Evolutionary conservation across 1,140 invertebrate genomes (phyloP).

Genomic region (Dendroctonus valens): DNA sequence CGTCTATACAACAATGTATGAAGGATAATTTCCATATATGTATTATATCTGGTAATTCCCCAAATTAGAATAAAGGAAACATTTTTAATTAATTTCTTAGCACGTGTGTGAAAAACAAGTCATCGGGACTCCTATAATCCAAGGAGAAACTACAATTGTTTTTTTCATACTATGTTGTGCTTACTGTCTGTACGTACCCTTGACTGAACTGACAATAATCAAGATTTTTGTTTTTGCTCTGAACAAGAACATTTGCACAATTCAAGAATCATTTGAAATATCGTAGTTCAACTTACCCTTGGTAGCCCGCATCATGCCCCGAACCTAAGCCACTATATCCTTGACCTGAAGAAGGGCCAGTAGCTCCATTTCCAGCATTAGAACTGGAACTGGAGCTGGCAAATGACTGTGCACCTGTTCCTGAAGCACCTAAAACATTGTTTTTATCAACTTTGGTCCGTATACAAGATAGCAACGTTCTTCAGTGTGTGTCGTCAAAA

Average conservation of each 20-base stretch:
- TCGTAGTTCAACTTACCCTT: constrained; percentile 27
- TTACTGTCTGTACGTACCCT: no score
- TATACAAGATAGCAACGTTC: neutral
- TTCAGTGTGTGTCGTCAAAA: neutral
- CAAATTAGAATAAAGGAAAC: no score
- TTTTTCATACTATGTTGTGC: no score
- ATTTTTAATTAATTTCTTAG: no score
- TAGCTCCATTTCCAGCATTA: constrained; percentile 19
- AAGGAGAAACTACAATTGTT: neutral
- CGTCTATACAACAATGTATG: neutral
- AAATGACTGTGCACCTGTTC: constrained; percentile 24
- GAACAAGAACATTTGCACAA: no score
- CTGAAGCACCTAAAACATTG: constrained; percentile 1
- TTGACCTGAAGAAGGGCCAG: constrained; percentile 9
- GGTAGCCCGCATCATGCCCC: constrained; percentile 31
- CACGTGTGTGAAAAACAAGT: no score
- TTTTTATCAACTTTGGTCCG: neutral
- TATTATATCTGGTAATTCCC: neutral
- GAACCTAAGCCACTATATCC: constrained; percentile 31
- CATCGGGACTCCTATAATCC: no score
- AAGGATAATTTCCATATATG: neutral
- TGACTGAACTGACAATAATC: no score
- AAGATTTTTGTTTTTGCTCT: no score
- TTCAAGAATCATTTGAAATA: no score
- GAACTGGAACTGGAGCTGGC: constrained; percentile 32